phyloP scores from a whole-genome alignment of 2,888 invertebrate genomes.

The Melieria crassipennis region DNA sequence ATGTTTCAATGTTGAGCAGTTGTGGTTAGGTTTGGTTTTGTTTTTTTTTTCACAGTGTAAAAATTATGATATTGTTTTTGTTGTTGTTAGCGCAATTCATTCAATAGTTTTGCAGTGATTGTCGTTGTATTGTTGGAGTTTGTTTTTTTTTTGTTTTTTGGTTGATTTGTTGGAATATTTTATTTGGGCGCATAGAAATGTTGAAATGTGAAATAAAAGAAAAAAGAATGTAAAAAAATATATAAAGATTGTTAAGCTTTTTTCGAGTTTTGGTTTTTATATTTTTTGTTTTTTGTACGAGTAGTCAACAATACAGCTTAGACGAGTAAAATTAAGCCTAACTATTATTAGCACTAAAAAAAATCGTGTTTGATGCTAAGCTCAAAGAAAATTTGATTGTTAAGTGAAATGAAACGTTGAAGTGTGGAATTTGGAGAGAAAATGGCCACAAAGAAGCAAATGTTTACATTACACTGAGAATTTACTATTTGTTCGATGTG shows the following conservation, averaged over 20 bases:
- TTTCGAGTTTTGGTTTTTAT: not conserved
- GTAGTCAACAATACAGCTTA: no score
- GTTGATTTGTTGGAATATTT: not conserved
- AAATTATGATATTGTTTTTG: not conserved
- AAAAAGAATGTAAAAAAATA: conserved; percentile 24
- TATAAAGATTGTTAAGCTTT: conserved; percentile 27
- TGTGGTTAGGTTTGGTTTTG: conserved; percentile 26
- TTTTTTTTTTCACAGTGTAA: conserved; percentile 31
- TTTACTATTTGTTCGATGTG: conserved; percentile 3
- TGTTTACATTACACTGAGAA: conserved; percentile 40
- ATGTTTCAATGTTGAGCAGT: conserved; percentile 34
- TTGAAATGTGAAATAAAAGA: conserved; percentile 14
- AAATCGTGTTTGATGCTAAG: no score
- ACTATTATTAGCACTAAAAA: no score
- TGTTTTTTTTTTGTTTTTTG: not conserved
- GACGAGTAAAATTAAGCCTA: no score
- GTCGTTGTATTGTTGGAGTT: not conserved
- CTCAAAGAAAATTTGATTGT: no score
- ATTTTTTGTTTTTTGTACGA: no score
- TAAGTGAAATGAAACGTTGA: no score
- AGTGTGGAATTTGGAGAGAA: no score
- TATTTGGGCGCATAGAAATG: not conserved
- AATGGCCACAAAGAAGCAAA: conserved; percentile 33
- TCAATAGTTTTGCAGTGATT: not conserved
- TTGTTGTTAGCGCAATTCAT: not conserved